Base-by-base conservation (phyloP, 2,797 vertebrate species). In the Micropoecilia bifurca region DNA sequence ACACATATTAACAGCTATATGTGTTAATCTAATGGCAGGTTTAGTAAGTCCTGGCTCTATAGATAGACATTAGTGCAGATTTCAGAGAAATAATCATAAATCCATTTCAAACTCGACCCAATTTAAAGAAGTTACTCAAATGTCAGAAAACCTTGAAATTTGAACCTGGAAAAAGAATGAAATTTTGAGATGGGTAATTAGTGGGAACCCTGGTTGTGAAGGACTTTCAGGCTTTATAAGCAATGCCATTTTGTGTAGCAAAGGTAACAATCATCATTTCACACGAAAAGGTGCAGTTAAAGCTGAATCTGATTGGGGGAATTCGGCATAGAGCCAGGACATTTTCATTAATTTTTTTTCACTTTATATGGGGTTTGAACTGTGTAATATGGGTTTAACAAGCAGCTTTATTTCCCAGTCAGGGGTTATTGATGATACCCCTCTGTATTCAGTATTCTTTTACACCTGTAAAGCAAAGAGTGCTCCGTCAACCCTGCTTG, bases 401-500 rank as follows among this genome's bases (percentile, higher is more conserved):
- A 82, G 86, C 63, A 63, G 77, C 84, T 81, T 77, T 80, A 81
- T 84, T 71, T 78, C 81, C 25, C 69, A 80, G 84, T 81, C 83
- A 59, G 75, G 22, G 69, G 79, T 91, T 92, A 92, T 91, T 92
- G 93, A 92, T 90, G 87, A 84, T 45, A 79, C 55, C 74, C 84
- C 79, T 80, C 46, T 79, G 47, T 71, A 83, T 89, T 88, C 85
- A 79, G 77, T 75, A 69, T 88, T 87, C 83, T 83, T 71, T 84
- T 81, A 66, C 82, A 87, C 81, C 84, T 87, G 87, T 86, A 85
- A 76, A 61, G 87, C 75, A 78, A 71, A 76, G 79, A 78, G 72
- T 4, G 78, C 80, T 83, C 73, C 43, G 87, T 89, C 78, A 63
- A 87, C 90, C 55, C 81, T 83, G 84, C 80, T 88, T 86, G 84